A percentile compares a stretch with the other conserved stretches of the same genome.
phyloP scores from a whole-genome alignment of 2,797 vertebrate species.

The Atherinosoma microstoma region DNA sequence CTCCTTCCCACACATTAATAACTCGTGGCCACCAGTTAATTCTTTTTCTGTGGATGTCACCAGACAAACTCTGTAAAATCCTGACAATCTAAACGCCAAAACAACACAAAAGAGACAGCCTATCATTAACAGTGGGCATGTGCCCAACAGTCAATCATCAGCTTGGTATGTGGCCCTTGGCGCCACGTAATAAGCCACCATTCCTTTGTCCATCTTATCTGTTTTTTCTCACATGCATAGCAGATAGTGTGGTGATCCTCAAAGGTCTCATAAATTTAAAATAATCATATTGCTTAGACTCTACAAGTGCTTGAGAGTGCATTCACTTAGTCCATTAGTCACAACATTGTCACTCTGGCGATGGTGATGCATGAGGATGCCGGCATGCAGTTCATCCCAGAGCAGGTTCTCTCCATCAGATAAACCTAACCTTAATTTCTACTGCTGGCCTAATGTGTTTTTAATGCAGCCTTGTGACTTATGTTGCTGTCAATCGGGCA shows the following conservation, averaged over 20 bases:
- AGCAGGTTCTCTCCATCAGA: conserved; percentile 76
- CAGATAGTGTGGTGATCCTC: conserved; percentile 56
- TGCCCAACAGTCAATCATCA: not conserved
- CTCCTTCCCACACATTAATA: no score
- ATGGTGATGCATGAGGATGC: conserved; percentile 78
- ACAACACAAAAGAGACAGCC: no score
- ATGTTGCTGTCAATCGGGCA: conserved; percentile 81
- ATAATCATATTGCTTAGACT: conserved; percentile 69
- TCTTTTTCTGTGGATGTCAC: no score
- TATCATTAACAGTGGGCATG: no score
- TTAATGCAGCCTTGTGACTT: conserved; percentile 85
- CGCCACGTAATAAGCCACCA: not conserved
- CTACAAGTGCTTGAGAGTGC: conserved; percentile 80
- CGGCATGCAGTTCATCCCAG: conserved; percentile 62
- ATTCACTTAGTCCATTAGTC: conserved; percentile 81
- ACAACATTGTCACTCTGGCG: conserved; percentile 76
- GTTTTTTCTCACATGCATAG: not conserved
- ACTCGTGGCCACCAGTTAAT: no score
- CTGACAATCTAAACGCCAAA: no score
- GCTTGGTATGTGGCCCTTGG: not conserved
- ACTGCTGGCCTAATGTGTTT: conserved; percentile 85
- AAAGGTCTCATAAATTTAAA: conserved; percentile 79
- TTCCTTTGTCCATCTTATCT: not conserved
- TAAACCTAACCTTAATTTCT: conserved; percentile 81
- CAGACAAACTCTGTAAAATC: no score